A percentile compares a stretch with the other conserved stretches of the same genome.
Evolutionary conservation across 2,113 vertebrate species (phyloP).

Genomic region (Phylloscopus whistleri): DNA sequence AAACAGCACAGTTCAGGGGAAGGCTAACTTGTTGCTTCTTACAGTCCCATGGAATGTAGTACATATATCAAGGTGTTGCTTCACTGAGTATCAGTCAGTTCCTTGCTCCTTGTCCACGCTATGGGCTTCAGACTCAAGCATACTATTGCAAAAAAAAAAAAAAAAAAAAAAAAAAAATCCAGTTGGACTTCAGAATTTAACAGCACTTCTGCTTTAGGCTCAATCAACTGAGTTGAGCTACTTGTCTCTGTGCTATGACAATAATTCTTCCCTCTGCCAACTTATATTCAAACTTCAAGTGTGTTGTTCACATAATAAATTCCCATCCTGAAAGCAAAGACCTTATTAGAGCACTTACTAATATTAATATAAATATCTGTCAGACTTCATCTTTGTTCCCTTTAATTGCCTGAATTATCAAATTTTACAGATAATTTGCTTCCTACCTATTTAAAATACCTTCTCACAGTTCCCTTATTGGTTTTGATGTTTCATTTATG

Average conservation of each 20-base stretch:
- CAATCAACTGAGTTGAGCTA: not conserved
- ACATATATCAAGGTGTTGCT: not conserved
- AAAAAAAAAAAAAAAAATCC: not conserved
- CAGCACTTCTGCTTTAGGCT: not conserved
- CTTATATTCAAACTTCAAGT: not conserved
- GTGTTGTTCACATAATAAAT: not conserved
- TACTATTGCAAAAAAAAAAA: not conserved
- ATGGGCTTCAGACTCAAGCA: not conserved
- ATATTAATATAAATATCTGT: not conserved
- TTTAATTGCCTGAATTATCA: conserved; percentile 2
- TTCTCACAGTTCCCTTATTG: not conserved
- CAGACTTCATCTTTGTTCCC: not conserved
- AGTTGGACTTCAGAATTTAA: not conserved
- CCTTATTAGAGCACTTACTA: not conserved
- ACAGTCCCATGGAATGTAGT: not conserved
- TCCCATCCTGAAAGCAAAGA: not conserved
- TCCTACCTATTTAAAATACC: not conserved
- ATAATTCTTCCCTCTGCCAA: not conserved
- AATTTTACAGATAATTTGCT: not conserved
- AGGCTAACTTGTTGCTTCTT: not conserved
- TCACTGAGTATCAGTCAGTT: not conserved
- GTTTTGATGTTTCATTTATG: conserved; percentile 31
- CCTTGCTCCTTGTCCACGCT: not conserved
- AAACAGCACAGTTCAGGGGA: not conserved
- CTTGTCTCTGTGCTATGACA: not conserved